These are phyloP conservation scores for Kryptolebias marmoratus DNA, from an alignment of 2,113 vertebrate species.

Conservation along the genomic window DNA sequence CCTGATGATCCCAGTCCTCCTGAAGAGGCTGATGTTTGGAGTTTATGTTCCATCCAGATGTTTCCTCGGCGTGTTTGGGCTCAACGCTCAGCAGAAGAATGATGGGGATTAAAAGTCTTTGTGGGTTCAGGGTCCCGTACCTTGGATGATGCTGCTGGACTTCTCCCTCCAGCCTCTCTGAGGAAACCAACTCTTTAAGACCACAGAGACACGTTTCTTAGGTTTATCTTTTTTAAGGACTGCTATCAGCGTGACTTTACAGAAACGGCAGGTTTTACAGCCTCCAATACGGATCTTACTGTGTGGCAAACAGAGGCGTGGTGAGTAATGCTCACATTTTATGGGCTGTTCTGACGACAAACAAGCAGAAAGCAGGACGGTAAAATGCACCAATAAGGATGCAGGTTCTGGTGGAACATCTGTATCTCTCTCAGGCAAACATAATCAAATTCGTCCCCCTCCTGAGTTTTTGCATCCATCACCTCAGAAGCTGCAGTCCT, in stretches of 20 bases:
- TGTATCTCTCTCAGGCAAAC: not conserved
- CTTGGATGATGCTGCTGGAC: too few relatives aligned
- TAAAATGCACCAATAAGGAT: not conserved
- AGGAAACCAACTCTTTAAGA: not conserved
- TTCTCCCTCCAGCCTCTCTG: constrained; percentile 1
- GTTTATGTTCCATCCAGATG: too few relatives aligned
- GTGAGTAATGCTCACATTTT: not conserved
- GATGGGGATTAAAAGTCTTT: not conserved
- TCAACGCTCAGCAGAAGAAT: not conserved
- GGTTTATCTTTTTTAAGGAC: constrained; percentile 5
- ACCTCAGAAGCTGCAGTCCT: not conserved
- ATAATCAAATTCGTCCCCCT: not conserved
- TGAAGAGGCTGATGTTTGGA: too few relatives aligned
- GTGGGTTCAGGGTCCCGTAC: too few relatives aligned
- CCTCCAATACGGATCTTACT: not conserved
- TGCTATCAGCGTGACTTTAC: not conserved
- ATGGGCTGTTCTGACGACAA: constrained; percentile 8
- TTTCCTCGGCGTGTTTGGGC: too few relatives aligned
- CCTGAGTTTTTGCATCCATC: constrained; percentile 7
- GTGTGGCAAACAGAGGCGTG: too few relatives aligned
- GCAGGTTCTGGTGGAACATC: not conserved
- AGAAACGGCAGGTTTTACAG: not conserved
- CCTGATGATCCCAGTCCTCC: too few relatives aligned
- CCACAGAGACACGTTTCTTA: not conserved
- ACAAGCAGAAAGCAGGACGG: constrained; percentile 26